These are phyloP conservation scores for Myiothlypis coronata DNA, from an alignment of 2,797 vertebrate genomes.

Conservation along the genomic window DNA sequence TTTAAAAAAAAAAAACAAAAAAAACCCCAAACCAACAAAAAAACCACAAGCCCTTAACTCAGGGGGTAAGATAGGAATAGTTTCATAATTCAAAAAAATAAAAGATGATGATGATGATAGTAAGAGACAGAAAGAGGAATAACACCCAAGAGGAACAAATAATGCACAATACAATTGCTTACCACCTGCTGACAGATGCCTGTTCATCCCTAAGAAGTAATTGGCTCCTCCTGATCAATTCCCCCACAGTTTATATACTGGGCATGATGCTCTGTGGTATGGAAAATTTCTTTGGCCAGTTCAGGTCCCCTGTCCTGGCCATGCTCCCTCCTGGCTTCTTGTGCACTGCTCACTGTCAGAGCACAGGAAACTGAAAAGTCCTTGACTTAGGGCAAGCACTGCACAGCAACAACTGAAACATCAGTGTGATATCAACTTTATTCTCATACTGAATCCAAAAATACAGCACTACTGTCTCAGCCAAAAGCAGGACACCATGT, in stretches of 20 bases:
- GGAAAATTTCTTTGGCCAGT: background rate
- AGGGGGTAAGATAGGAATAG: background rate
- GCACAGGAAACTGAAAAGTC: background rate
- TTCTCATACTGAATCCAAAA: background rate
- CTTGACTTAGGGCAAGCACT: background rate
- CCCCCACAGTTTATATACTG: background rate
- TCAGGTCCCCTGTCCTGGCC: background rate
- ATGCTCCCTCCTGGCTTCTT: background rate
- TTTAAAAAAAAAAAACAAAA: background rate
- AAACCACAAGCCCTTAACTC: background rate
- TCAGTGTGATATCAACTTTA: background rate
- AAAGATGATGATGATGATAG: background rate
- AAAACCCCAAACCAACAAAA: accelerated
- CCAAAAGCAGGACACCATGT: background rate
- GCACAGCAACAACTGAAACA: background rate
- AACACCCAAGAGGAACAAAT: background rate
- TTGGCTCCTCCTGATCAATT: background rate
- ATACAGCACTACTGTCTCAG: background rate
- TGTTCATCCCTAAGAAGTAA: background rate
- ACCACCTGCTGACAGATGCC: background rate
- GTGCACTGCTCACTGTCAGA: background rate
- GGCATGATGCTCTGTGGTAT: background rate
- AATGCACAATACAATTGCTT: background rate
- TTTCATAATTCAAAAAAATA: background rate
- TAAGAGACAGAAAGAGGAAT: background rate